A percentile compares a stretch with the other conserved stretches of the same genome.
Evolutionary conservation across 2,888 invertebrate species (phyloP).

Genomic region (Pandemis cinnamomeana): DNA sequence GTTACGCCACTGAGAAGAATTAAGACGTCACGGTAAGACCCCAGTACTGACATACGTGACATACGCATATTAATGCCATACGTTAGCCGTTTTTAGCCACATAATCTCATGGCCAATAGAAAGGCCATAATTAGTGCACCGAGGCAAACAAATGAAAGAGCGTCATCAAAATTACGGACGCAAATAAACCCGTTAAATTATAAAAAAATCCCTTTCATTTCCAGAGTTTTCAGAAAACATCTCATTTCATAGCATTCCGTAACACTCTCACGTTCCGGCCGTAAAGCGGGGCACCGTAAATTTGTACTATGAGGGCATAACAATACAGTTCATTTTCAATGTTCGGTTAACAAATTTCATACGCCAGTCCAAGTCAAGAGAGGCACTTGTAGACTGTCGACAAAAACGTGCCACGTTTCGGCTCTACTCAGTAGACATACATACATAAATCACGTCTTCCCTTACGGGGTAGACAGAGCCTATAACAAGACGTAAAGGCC

Average conservation of each 20-base stretch:
- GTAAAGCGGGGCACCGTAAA: constrained; percentile 25
- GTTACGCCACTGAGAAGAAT: no score
- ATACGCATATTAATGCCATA: no score
- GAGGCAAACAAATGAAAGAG: not conserved
- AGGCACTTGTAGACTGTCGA: not conserved
- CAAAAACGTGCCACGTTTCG: not conserved
- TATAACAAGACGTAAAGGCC: no score
- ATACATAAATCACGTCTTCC: no score
- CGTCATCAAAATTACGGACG: constrained; percentile 8
- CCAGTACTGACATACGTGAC: no score
- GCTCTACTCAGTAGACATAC: not conserved
- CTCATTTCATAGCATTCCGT: constrained; percentile 36
- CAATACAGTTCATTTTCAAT: constrained; percentile 42
- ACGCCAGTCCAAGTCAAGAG: constrained; percentile 20
- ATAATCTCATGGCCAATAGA: no score
- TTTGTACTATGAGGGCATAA: constrained; percentile 28
- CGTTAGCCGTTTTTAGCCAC: no score
- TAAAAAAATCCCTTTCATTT: constrained; percentile 33
- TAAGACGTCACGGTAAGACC: no score
- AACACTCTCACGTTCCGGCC: constrained; percentile 28
- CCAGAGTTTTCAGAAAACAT: constrained; percentile 35
- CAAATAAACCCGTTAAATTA: constrained; percentile 25
- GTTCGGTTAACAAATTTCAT: constrained; percentile 26
- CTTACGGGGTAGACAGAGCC: no score
- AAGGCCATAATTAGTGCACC: not conserved